A percentile compares a stretch with the other conserved stretches of the same genome.
Evolutionary conservation across 2,888 invertebrate genomes (phyloP).

Genomic region (Clanis bilineata): DNA sequence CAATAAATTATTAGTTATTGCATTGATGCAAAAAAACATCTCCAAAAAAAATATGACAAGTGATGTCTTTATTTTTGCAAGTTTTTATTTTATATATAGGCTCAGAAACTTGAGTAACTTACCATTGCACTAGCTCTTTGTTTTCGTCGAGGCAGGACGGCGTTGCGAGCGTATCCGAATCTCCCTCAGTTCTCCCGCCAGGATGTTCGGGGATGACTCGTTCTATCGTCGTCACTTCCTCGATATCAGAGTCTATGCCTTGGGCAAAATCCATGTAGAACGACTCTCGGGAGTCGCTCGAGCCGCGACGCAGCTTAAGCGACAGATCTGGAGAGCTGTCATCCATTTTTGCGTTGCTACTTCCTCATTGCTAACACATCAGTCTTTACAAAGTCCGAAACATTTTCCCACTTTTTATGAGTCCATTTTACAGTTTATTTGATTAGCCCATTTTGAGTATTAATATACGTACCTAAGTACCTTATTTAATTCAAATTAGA

Average conservation of each 20-base stretch:
- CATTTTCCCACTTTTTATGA: conserved; percentile 47
- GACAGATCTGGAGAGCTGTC: conserved; percentile 94
- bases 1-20: no score
- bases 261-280: conserved; percentile 96
- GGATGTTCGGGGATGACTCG: conserved; percentile 79
- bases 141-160: conserved; percentile 77
- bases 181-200: conserved; percentile 70
- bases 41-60: no score
- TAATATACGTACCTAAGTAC: no score
- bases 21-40: no score
- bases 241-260: conserved; percentile 94
- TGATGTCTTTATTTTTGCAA: no score
- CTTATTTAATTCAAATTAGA: neutral
- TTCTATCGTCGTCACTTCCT: conserved; percentile 89
- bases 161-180: conserved; percentile 74
- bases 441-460: conserved; percentile 37
- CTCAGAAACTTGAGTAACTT: conserved; percentile 34
- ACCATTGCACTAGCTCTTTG: conserved; percentile 76
- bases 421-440: conserved; percentile 39
- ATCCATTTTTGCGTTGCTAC: conserved; percentile 67
- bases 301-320: conserved; percentile 91
- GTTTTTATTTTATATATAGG: neutral
- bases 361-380: conserved; percentile 30
- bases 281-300: conserved; percentile 93
- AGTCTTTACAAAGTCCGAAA: conserved; percentile 33